Evolutionary conservation across 1,140 invertebrate species (phyloP), one percentile per base, ranked within the genome.

Genomic region (Anastrepha obliqua): DNA sequence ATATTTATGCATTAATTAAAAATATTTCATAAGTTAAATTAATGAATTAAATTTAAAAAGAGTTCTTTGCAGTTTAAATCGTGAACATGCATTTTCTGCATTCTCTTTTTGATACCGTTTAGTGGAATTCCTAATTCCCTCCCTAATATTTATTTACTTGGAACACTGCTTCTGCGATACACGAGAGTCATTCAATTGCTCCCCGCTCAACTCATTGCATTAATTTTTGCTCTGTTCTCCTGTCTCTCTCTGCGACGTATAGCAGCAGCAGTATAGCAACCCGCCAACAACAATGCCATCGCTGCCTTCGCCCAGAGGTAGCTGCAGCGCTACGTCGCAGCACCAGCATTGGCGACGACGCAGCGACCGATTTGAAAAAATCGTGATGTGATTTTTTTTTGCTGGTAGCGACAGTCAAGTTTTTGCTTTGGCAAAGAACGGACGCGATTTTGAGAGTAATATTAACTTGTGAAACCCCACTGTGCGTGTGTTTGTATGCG

Each of bases 391-490:
- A 85, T 88, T 88, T 88, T 88, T 88, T 88, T 86, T 88, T 87
- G 60, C 59, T 85, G 51, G 44, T 88, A 60, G 55, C 74, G 78
- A 87, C 88, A 88, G 88, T 88, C 86, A 85, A 88, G 88, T 88
- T 88, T 88, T 87, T 88, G 88, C 88, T 88, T 87, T 81, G 88
- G 85, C 88, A 88, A 42, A 47, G 88, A 67, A 59, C 88, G 86
- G 88, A 86, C 85, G 62, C 29, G 51, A 29, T 62, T 62, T 86
- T 86, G 44, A 7, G 17, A 81, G 74, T 81, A 81, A 47, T 17
- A 20, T 44, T 55, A 15, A 74, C 39, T 74, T n/a, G 74, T 81
- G 20, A 29, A 58, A 20, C 55, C n/a, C 1, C 3, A 42, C 11
- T 81, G 47, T 74, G 70, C 13, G 60, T 62, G 60, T 78, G n/a